These are phyloP conservation scores for Hemicordylus capensis DNA, from an alignment of 2,113 vertebrate species.

Conservation along the genomic window DNA sequence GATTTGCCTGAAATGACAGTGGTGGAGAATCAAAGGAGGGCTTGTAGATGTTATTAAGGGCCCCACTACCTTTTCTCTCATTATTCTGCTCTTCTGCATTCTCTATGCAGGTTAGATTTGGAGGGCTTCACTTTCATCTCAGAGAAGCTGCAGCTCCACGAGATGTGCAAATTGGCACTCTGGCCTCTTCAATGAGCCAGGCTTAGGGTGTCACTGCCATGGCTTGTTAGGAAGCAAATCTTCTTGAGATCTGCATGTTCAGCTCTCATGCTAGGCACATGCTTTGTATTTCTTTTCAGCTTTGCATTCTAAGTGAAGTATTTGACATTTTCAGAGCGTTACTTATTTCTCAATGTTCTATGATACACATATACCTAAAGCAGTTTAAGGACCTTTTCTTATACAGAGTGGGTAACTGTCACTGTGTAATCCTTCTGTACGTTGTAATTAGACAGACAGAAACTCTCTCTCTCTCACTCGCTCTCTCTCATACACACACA, in stretches of 20 bases:
- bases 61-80: too few species aligned
- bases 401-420: neutral
- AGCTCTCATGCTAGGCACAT: neutral
- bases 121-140: neutral
- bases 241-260: neutral
- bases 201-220: neutral
- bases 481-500: neutral
- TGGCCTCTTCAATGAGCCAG: neutral
- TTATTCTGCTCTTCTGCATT: neutral
- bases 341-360: neutral
- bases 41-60: too few species aligned
- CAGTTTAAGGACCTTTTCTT: constrained; percentile 20
- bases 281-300: neutral
- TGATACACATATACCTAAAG: neutral
- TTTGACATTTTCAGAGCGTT: constrained; percentile 18
- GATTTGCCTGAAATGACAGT: too few species aligned
- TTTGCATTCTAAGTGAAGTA: constrained; percentile 14
- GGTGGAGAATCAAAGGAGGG: too few species aligned
- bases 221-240: neutral
- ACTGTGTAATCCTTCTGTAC: neutral
- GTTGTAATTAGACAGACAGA: neutral
- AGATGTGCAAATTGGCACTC: neutral
- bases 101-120: neutral
- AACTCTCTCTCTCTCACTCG: neutral
- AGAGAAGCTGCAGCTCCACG: neutral